Evolutionary conservation across 1,140 invertebrate genomes (phyloP).

Genomic region (Aphidius gifuensis): DNA sequence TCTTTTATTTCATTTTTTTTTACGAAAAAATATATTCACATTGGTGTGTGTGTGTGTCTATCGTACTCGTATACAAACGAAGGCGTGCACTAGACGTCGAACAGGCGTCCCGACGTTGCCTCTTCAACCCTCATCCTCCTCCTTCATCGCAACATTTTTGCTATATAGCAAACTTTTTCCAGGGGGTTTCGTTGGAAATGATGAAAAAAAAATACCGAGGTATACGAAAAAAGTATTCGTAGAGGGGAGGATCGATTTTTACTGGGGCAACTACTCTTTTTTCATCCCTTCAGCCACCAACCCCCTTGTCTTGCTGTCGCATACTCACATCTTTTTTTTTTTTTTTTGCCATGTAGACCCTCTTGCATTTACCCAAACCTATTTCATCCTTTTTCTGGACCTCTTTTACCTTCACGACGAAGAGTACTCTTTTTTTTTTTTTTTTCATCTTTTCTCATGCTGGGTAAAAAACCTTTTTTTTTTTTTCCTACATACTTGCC

Average conservation of each 20-base stretch:
- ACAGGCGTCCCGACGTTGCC: constrained; percentile 23
- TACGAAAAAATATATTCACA: no score
- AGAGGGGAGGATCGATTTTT: constrained; percentile 55
- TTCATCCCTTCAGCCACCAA: constrained; percentile 33
- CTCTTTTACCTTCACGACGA: constrained; percentile 25
- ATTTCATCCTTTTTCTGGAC: constrained; percentile 6
- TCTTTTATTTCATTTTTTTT: no score
- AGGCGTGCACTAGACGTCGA: constrained; percentile 16
- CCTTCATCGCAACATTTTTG: constrained; percentile 19
- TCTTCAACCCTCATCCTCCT: constrained; percentile 24
- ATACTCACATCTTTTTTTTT: constrained; percentile 27
- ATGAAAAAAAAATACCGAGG: constrained; percentile 22
- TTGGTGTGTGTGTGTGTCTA: no score
- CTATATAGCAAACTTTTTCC: constrained; percentile 3
- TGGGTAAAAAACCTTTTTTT: no score
- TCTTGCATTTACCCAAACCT: constrained; percentile 15
- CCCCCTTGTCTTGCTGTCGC: constrained; percentile 3
- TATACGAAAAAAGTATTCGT: constrained; percentile 43
- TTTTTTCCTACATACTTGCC: no score
- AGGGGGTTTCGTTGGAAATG: constrained; percentile 25
- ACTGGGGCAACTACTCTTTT: constrained; percentile 49
- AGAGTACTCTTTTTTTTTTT: constrained; percentile 18
- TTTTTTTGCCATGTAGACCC: constrained; percentile 24
- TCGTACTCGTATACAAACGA: no score
- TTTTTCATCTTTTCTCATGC: not conserved